Percentiles rank a stretch among this genome's conserved stretches.
These are phyloP conservation scores for Siniperca obscura DNA, from an alignment of 2,797 vertebrate species.

Conservation along the genomic window DNA sequence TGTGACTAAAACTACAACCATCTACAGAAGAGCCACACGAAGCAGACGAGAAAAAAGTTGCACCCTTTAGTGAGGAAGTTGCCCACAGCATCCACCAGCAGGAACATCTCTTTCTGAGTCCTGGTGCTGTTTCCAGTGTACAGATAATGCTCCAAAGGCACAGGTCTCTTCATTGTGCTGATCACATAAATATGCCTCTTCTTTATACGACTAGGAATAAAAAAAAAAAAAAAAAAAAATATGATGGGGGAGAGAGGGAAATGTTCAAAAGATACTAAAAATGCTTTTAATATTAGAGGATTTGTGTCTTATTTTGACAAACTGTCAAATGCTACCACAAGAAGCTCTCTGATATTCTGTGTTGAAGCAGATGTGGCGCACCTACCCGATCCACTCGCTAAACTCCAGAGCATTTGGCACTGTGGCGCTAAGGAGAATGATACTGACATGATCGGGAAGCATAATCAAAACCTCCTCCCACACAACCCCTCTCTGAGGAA, in stretches of 20 bases:
- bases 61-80: conserved; percentile 93
- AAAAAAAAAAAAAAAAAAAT: not conserved
- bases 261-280: conserved; percentile 10
- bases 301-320: too few species aligned
- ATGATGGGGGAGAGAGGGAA: not conserved
- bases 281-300: not conserved
- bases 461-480: conserved; percentile 97
- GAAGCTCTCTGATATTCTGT: not conserved
- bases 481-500: conserved; percentile 90
- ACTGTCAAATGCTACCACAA: not conserved
- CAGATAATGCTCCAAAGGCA: conserved; percentile 92
- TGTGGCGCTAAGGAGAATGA: conserved; percentile 94
- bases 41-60: too few species aligned
- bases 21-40: too few species aligned
- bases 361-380: conserved; percentile 2
- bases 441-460: conserved; percentile 94
- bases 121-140: conserved; percentile 96
- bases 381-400: conserved; percentile 95
- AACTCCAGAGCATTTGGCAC: conserved; percentile 95
- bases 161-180: conserved; percentile 91
- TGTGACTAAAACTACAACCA: not conserved
- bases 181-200: conserved; percentile 92
- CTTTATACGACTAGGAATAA: conserved; percentile 88
- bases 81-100: conserved; percentile 87
- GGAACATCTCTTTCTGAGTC: conserved; percentile 92